Conservation (phyloP, 2,797 vertebrate genomes). For the Poeciliopsis presidionis region DNA sequence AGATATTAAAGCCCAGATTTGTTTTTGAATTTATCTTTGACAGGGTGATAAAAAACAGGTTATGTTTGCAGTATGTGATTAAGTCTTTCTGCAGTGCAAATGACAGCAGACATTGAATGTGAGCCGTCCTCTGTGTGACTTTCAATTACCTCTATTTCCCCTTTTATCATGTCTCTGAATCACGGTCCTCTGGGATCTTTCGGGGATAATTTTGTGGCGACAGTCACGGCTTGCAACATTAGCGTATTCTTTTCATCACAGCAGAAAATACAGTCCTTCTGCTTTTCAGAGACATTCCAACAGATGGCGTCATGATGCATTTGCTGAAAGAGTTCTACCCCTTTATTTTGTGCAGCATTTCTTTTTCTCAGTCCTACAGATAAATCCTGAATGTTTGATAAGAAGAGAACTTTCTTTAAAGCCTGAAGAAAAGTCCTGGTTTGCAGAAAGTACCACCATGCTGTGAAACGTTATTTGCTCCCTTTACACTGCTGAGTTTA, state of each 20-base stretch:
- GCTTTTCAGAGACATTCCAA: slow-evolving; percentile 11
- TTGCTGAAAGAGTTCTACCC: not conserved
- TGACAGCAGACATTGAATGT: not conserved
- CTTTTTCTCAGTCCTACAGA: not conserved
- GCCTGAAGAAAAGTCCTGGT: not conserved
- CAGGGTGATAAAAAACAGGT: not conserved
- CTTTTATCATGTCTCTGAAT: not conserved
- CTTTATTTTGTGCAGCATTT: not conserved
- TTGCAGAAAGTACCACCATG: not conserved
- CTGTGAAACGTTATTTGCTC: not conserved
- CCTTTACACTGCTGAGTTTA: not conserved
- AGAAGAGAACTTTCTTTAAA: not conserved
- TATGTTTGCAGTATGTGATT: not conserved
- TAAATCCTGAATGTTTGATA: not conserved
- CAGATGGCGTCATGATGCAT: slow-evolving; percentile 3
- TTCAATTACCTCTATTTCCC: not conserved
- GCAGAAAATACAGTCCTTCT: not conserved
- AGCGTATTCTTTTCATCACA: not conserved
- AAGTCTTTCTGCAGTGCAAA: not conserved
- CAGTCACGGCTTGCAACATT: not conserved
- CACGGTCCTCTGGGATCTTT: not conserved
- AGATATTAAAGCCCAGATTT: not conserved
- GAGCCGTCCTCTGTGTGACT: not conserved
- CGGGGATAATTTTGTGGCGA: no score
- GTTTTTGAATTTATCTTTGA: not conserved